Base-by-base conservation (phyloP, 2,888 invertebrate species). In the Dicranocentrus wangi region DNA sequence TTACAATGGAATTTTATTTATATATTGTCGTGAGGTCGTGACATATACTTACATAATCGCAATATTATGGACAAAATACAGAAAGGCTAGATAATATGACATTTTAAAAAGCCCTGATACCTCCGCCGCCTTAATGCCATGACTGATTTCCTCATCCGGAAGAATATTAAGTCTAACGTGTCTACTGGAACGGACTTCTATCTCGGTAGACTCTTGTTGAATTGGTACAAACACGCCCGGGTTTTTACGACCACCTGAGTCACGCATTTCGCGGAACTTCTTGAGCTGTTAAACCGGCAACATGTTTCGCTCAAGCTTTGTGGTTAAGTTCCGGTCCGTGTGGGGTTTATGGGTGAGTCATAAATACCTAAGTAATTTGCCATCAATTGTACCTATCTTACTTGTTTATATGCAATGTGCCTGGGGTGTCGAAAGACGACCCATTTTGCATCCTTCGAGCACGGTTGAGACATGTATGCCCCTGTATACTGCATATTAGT, bases 401-500 rank as follows among this genome's bases (percentile, higher is more conserved):
- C 84, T 71, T 85, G 85, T 53, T 69, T 71, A 1, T 76, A 60
- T 10, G 83, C 80, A 15, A 85, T 69, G 2, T 75, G 19, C 17
- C 78, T 2, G 1, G 83, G 79, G n/a, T 42, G 70, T 8, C 39
- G 25, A 55, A 85, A 78, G 19, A 85, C 81, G 10, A 83, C 47
- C 27, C 47, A 83, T 10, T 69, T 81, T 13, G 82, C 83, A 19
- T 82, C 69, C 5, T 21, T 51, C 0, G 79, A 58, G 71, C 85
- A 85, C 3, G 85, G 85, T 25, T 77, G 60, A 19, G 51, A 39
- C 28, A 63, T n/a, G 25, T 82, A 82, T 0, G 70, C n/a, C 13
- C 82, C 85, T 60, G 43, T 53, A 28, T 84, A 83, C 42, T 81
- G 81, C 2, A 76, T 61, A 53, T 82, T 75, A n/a, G 61, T 68